phyloP scores from a whole-genome alignment of 92 coral and sea anemone species.

The Porites divaricata region DNA sequence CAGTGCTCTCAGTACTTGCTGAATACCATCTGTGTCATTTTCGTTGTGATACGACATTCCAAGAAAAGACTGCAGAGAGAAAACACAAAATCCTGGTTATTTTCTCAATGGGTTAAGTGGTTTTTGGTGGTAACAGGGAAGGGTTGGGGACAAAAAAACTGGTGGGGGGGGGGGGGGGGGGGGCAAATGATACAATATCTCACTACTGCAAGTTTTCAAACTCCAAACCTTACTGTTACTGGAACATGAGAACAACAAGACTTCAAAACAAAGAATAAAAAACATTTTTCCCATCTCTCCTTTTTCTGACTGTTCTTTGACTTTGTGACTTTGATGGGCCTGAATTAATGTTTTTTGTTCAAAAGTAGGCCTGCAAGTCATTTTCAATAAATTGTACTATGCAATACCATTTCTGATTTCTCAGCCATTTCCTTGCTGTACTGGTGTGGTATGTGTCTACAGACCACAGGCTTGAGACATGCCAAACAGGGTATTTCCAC shows the following conservation, averaged over 20 bases:
- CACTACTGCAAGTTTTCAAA: slow-evolving; percentile 27
- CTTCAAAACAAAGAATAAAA: slow-evolving; percentile 26
- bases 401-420: slow-evolving; percentile 57
- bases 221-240: slow-evolving; percentile 28
- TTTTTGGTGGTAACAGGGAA: slow-evolving; percentile 2
- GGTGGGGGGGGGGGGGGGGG: neutral
- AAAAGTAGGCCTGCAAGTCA: too few species aligned
- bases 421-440: slow-evolving; percentile 52
- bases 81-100: slow-evolving; percentile 22
- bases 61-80: slow-evolving; percentile 57
- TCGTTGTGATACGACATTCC: slow-evolving; percentile 65
- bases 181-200: slow-evolving; percentile 4
- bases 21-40: slow-evolving; percentile 73
- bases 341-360: neutral
- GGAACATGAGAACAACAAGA: slow-evolving; percentile 44
- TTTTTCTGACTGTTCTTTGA: slow-evolving; percentile 28
- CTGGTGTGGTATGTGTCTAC: slow-evolving; percentile 57
- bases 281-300: slow-evolving; percentile 32
- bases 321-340: slow-evolving; percentile 17
- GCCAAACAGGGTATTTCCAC: slow-evolving; percentile 48
- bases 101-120: slow-evolving; percentile 12
- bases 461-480: slow-evolving; percentile 42
- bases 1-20: slow-evolving; percentile 51
- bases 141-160: neutral
- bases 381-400: neutral